These are phyloP conservation scores for Netelia fuscicornis DNA, from an alignment of 2,888 invertebrate genomes.

Conservation along the genomic window DNA sequence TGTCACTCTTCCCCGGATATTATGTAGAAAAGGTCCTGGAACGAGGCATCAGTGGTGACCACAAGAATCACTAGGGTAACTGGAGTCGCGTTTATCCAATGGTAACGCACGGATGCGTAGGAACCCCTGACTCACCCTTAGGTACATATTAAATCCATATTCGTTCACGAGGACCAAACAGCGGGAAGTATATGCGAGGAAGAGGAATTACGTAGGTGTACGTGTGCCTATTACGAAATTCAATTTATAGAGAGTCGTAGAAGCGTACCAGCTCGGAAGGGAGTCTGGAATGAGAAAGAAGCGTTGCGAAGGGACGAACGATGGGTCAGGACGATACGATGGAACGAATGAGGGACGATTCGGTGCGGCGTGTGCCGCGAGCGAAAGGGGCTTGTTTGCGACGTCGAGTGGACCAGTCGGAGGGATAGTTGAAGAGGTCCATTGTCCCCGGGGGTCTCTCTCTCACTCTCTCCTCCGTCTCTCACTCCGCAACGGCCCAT, in stretches of 20 bases:
- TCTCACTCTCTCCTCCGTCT: neutral
- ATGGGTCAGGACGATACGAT: constrained; percentile 33
- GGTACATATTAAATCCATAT: constrained; percentile 14
- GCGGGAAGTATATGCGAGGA: neutral
- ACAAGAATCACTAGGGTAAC: constrained; percentile 24
- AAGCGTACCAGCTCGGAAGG: no score
- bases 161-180: neutral
- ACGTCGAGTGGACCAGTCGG: constrained; percentile 78
- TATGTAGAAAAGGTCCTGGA: neutral
- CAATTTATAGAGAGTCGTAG: constrained; percentile 55
- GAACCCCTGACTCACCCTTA: neutral
- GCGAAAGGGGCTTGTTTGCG: constrained; percentile 79
- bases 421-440: constrained; percentile 78
- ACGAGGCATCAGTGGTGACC: constrained; percentile 49
- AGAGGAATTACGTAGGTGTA: neutral
- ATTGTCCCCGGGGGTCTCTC: constrained; percentile 74
- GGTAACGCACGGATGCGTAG: constrained; percentile 34
- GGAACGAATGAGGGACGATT: constrained; percentile 46
- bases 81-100: constrained; percentile 6
- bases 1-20: constrained; percentile 44
- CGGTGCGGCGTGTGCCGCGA: constrained; percentile 59
- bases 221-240: constrained; percentile 57
- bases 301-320: neutral
- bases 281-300: neutral
- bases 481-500: constrained; percentile 70